Conservation (phyloP, 2,113 vertebrate genomes). For the Otocyon megalotis region DNA sequence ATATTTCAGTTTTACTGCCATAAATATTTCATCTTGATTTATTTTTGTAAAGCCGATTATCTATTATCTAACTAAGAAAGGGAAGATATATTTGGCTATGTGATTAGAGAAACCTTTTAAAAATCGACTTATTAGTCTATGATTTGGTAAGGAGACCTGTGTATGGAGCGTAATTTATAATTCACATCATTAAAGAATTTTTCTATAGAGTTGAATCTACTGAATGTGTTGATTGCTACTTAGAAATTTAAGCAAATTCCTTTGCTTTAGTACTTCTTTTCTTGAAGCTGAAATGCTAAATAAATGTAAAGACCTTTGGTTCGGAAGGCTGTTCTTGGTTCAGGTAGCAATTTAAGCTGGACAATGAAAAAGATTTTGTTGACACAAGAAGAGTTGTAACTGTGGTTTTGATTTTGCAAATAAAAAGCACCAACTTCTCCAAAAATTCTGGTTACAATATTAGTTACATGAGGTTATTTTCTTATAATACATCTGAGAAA, state of each 20-base stretch:
- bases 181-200: constrained; percentile 16
- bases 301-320: background rate
- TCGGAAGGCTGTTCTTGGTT: background rate
- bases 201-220: constrained; percentile 26
- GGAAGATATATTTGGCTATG: background rate
- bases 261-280: background rate
- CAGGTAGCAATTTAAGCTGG: constrained; percentile 26
- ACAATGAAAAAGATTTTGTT: constrained; percentile 42
- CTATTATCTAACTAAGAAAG: constrained; percentile 8
- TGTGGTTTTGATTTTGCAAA: constrained; percentile 64
- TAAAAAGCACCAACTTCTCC: constrained; percentile 46
- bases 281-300: constrained; percentile 23
- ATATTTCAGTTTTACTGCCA: constrained; percentile 35
- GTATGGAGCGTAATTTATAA: constrained; percentile 10
- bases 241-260: constrained; percentile 36
- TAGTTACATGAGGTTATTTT: constrained; percentile 1
- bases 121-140: background rate
- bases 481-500: background rate
- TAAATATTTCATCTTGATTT: constrained; percentile 18
- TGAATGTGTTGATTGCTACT: background rate
- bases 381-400: constrained; percentile 44
- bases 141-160: constrained; percentile 33
- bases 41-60: background rate
- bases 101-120: background rate
- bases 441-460: constrained; percentile 56